phyloP scores from a whole-genome alignment of 1,140 invertebrate species.

The Stegodyphus mimosarum region DNA sequence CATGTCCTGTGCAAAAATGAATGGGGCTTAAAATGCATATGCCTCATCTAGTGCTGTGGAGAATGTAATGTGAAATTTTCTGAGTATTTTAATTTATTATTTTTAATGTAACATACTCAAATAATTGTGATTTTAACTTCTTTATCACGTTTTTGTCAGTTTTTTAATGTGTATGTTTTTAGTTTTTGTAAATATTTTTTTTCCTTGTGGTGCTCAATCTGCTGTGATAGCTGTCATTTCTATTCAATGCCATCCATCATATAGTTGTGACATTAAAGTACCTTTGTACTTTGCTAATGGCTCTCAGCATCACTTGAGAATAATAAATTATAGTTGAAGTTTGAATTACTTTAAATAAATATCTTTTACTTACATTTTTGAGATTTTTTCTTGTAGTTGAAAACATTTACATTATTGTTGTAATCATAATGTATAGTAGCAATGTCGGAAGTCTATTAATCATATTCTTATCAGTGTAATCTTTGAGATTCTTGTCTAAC shows the following conservation, averaged over 20 bases:
- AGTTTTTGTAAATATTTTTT: background rate
- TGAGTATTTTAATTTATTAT: background rate
- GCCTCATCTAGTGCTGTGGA: too few relatives aligned
- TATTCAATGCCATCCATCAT: background rate
- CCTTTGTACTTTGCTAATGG: background rate
- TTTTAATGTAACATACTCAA: background rate
- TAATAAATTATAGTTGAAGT: constrained; percentile 1
- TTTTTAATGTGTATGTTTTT: background rate
- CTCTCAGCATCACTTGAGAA: background rate
- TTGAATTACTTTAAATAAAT: background rate
- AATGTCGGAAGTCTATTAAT: too few relatives aligned
- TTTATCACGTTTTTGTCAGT: background rate
- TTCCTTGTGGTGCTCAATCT: background rate
- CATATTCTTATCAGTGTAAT: too few relatives aligned
- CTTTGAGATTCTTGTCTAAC: too few relatives aligned
- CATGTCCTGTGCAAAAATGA: too few relatives aligned
- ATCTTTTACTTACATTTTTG: background rate
- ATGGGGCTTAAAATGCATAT: too few relatives aligned
- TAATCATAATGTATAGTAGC: too few relatives aligned
- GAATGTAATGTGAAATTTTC: background rate
- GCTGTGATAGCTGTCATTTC: background rate
- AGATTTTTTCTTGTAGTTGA: too few relatives aligned
- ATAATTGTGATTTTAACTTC: too few relatives aligned
- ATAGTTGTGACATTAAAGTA: background rate
- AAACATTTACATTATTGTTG: too few relatives aligned